These are phyloP conservation scores for Coregonus clupeaformis DNA, from an alignment of 2,113 vertebrate species.

Conservation along the genomic window DNA sequence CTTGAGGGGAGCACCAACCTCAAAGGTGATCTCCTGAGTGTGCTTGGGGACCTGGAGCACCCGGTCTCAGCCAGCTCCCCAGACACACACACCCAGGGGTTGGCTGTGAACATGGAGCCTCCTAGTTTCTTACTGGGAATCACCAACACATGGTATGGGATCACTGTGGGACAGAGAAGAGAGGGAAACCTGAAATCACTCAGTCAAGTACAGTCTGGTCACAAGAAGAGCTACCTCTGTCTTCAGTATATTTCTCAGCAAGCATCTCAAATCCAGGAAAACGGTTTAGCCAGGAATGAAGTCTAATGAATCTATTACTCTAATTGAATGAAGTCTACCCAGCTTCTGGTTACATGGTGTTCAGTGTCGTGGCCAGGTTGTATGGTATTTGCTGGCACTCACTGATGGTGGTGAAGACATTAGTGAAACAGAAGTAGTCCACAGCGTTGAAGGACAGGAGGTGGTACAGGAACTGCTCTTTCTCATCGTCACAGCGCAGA, in stretches of 20 bases:
- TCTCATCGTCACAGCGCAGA: constrained; percentile 96
- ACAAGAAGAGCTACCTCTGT: too few relatives aligned
- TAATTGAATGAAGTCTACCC: too few relatives aligned
- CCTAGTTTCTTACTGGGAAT: constrained; percentile 95
- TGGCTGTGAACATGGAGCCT: constrained; percentile 98
- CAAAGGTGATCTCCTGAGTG: constrained; percentile 93
- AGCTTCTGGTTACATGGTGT: background rate
- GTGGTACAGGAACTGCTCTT: constrained; percentile 98
- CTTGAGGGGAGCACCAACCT: constrained; percentile 76
- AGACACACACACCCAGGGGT: constrained; percentile 97
- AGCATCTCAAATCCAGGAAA: too few relatives aligned
- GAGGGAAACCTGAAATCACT: background rate
- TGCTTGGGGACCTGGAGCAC: constrained; percentile 94
- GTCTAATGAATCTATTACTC: too few relatives aligned
- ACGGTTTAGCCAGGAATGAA: too few relatives aligned
- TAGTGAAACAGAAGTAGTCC: constrained; percentile 99
- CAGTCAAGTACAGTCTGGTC: background rate
- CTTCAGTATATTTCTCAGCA: too few relatives aligned
- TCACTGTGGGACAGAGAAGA: constrained; percentile 79
- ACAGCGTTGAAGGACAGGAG: constrained; percentile 97
- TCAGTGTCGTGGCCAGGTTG: background rate
- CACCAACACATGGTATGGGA: constrained; percentile 94
- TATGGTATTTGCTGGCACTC: constrained; percentile 61
- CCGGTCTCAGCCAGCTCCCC: constrained; percentile 94
- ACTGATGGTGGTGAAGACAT: constrained; percentile 98